phyloP scores from a whole-genome alignment of 2,113 vertebrate species.

The Atlantisia rogersi region DNA sequence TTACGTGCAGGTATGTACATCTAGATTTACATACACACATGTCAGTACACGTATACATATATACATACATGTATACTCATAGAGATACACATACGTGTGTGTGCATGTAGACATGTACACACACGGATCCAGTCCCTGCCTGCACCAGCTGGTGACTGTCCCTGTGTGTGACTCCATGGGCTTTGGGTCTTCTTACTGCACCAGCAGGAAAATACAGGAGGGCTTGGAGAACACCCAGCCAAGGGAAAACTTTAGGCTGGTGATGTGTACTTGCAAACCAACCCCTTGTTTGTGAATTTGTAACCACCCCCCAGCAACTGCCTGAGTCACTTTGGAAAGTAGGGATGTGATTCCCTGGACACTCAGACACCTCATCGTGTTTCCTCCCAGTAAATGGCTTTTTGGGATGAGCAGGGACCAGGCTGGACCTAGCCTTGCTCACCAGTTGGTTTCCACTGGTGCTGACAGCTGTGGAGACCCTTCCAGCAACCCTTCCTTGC shows the following conservation, averaged over 20 bases:
- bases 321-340: neutral
- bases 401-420: neutral
- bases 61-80: neutral
- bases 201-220: neutral
- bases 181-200: neutral
- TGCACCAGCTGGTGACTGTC: no score
- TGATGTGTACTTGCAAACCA: neutral
- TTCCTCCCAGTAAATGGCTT: neutral
- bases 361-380: neutral
- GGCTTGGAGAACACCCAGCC: neutral
- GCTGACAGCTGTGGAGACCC: neutral
- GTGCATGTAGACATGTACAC: rapidly evolving
- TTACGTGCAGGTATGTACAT: no score
- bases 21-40: neutral
- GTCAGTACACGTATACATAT: no score
- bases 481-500: neutral
- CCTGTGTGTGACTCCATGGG: no score
- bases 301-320: neutral
- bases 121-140: neutral
- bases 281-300: neutral
- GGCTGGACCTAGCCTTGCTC: neutral
- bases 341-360: neutral
- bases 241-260: neutral
- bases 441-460: neutral
- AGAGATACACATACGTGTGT: neutral